Conservation (phyloP, 2,797 vertebrate species). For the Siniperca obscura region DNA sequence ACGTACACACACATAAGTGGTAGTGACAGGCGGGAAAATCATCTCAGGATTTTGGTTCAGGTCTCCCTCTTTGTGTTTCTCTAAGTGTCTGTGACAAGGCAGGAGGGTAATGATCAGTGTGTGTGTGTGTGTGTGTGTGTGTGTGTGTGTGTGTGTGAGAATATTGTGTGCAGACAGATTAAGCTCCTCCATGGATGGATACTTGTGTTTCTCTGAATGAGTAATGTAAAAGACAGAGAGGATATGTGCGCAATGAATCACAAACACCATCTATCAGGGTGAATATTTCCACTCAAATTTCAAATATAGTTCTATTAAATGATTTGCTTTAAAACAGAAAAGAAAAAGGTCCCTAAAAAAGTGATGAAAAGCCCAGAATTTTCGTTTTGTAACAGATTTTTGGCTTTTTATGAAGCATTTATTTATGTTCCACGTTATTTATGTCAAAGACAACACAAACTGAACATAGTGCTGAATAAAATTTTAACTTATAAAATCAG, state of each 20-base stretch:
- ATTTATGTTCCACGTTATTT: background rate
- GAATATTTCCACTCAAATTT: conserved; percentile 49
- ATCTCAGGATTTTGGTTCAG: conserved; percentile 71
- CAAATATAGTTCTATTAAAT: conserved; percentile 3
- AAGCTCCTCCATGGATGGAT: conserved; percentile 59
- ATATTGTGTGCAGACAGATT: conserved; percentile 42
- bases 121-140: conserved; percentile 50
- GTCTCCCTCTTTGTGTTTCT: conserved; percentile 82
- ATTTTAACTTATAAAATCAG: background rate
- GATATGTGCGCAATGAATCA: conserved; percentile 60
- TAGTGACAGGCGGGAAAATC: conserved; percentile 76
- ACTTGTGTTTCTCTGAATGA: conserved; percentile 58
- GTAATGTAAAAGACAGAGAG: conserved; percentile 63
- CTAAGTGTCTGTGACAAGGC: conserved; percentile 81
- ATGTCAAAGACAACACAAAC: background rate
- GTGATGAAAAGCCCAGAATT: background rate
- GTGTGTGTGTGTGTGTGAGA: conserved; percentile 34
- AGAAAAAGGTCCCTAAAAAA: background rate
- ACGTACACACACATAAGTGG: conserved; percentile 21
- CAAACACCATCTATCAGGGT: conserved; percentile 49
- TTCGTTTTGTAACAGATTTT: background rate
- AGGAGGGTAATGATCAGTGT: conserved; percentile 61
- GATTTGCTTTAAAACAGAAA: conserved; percentile 11
- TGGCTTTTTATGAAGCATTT: background rate
- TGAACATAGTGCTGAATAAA: background rate